Percentiles rank a stretch among this genome's conserved stretches.
These are phyloP conservation scores for Butorides virescens DNA, from an alignment of 2,113 vertebrate species.

Conservation along the genomic window DNA sequence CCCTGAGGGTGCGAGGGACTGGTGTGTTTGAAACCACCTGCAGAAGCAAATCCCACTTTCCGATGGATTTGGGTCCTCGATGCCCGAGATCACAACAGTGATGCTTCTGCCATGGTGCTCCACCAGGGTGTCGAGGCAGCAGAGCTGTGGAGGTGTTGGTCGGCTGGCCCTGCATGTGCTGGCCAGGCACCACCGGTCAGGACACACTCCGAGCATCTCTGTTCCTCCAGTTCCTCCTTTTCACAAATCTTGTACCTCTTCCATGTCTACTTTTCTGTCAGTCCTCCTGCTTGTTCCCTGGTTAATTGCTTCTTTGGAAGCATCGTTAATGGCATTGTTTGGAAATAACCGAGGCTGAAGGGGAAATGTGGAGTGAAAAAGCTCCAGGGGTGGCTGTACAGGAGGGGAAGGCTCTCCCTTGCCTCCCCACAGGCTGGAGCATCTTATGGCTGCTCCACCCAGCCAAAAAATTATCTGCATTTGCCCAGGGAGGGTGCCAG, in stretches of 20 bases:
- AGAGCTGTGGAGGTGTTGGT: neutral
- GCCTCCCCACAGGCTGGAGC: neutral
- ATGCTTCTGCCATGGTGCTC: neutral
- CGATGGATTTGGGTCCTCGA: rapidly evolving
- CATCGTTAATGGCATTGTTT: neutral
- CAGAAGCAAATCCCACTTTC: neutral
- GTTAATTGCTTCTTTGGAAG: neutral
- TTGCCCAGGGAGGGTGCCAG: neutral
- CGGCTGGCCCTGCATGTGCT: rapidly evolving
- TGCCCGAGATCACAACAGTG: neutral
- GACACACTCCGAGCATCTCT: neutral
- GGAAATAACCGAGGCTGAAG: neutral
- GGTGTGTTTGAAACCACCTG: neutral
- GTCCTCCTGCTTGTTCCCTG: neutral
- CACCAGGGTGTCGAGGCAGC: rapidly evolving
- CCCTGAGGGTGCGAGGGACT: neutral
- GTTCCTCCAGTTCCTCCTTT: neutral
- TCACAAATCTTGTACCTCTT: neutral
- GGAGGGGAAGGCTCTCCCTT: neutral
- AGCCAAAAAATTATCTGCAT: neutral
- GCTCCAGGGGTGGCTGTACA: neutral
- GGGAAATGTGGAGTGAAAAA: neutral
- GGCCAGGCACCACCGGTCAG: neutral
- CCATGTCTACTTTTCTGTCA: rapidly evolving
- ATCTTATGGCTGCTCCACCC: neutral